Base-by-base conservation (phyloP, 2,888 invertebrate species). In the Trachelus tabidus region DNA sequence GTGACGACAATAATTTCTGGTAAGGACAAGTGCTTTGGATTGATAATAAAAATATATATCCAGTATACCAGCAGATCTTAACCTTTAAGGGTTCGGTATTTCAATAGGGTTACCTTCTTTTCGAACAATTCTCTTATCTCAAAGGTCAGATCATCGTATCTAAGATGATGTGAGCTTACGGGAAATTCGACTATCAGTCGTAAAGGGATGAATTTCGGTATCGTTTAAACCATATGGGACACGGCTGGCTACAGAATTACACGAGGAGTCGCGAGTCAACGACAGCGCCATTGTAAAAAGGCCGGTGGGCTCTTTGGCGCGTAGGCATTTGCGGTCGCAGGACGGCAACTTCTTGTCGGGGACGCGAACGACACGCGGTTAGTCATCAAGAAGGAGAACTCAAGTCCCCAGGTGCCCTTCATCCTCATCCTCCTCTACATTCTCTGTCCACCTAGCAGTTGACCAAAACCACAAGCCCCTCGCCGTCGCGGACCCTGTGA, bases 321-420 rank as follows among this genome's bases (percentile, higher is more conserved):
- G 84, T 85, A 86, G 85, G 87, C 85, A 88, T 88, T 87, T 85
- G 85, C 87, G 87, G 85, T 84, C 84, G 85, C 71, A 33, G 71
- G 34, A 71, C 31, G 71, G 15, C 71, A 34, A 71, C 12, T 71
- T 71, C 71, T 71, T 71, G 71, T 34, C 33, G 85, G 83, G 81
- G 80, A 83, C 82, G 83, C 85, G 85, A 85, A 85, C 87, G 85
- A 84, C 87, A 85, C 88, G 87, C 71, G 71, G 71, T 87, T 87
- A 87, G 87, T 87, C 87, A 87, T 87, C 87, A 87, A 87, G 87
- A 83, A 85, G 56, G 56, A 56, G 56, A 56, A 56, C 56, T 23
- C 23, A 56, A 56, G 56, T 56, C 56, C 56, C 56, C 56, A 56
- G 56, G 56, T 31, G 15, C 56, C 34, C 76, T 73, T 73, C 76